These are phyloP conservation scores for Tethya wilhelma DNA, from an alignment of 37 sponge, comb jelly and placozoan genomes.

Conservation along the genomic window DNA sequence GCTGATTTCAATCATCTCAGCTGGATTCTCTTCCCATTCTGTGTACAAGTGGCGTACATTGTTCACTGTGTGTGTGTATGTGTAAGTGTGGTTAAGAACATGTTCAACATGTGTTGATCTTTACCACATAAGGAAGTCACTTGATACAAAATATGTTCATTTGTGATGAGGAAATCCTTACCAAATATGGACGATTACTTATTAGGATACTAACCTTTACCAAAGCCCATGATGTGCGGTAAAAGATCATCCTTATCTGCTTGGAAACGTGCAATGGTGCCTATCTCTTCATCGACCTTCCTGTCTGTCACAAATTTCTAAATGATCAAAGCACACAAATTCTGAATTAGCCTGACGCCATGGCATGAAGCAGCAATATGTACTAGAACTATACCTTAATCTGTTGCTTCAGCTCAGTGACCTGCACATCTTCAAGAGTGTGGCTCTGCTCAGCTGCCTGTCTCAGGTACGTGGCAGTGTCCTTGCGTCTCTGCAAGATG, in stretches of 20 bases:
- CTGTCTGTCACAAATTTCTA: conserved; percentile 76
- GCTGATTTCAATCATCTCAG: conserved; percentile 33
- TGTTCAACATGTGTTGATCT: not conserved
- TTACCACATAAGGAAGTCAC: not conserved
- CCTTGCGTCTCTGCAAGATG: conserved; percentile 45
- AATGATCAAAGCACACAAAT: not conserved
- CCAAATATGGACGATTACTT: too few species aligned
- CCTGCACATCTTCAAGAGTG: conserved; percentile 30
- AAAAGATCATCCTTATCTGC: conserved; percentile 55
- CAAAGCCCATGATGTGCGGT: conserved; percentile 65
- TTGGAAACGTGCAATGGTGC: conserved; percentile 44
- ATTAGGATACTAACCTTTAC: conserved; percentile 38
- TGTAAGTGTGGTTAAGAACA: not conserved
- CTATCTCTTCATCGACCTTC: conserved; percentile 82
- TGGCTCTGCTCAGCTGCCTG: conserved; percentile 10
- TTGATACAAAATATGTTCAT: not conserved
- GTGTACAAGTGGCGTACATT: conserved; percentile 41
- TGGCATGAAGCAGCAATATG: too few species aligned
- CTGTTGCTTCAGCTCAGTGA: conserved; percentile 45
- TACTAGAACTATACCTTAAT: too few species aligned
- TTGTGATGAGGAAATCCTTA: too few species aligned
- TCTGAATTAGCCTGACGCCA: not conserved
- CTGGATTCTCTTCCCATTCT: conserved; percentile 55
- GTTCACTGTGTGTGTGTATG: conserved; percentile 4
- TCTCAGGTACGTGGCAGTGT: conserved; percentile 34